These are phyloP conservation scores for Sitta europaea DNA, from an alignment of 2,113 vertebrate species.

Conservation along the genomic window DNA sequence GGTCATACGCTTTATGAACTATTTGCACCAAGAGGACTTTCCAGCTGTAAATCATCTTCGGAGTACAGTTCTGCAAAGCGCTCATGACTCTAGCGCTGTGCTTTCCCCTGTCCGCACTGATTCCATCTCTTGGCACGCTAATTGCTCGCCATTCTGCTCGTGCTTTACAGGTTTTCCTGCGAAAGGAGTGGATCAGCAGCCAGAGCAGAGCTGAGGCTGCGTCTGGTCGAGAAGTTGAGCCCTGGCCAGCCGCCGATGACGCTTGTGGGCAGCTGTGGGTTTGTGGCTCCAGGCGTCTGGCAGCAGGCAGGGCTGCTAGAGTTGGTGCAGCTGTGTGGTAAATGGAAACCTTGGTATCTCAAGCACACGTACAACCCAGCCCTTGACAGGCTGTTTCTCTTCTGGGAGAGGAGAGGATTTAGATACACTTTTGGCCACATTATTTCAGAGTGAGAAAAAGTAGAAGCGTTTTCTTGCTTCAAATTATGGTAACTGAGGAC, in stretches of 20 bases:
- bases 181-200: background rate
- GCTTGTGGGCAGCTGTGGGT: conserved; percentile 45
- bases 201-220: background rate
- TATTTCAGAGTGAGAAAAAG: conserved; percentile 69
- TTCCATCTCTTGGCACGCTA: background rate
- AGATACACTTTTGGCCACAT: conserved; percentile 65
- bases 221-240: background rate
- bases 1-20: conserved; percentile 72
- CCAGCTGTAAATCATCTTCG: conserved; percentile 48
- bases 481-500: conserved; percentile 63
- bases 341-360: conserved; percentile 55
- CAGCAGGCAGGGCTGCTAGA: background rate
- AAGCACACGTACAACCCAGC: background rate
- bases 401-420: conserved; percentile 52
- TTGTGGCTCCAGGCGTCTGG: background rate
- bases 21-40: conserved; percentile 62
- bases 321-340: conserved; percentile 57
- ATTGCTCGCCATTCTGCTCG: background rate
- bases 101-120: fast-evolving
- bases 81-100: background rate
- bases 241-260: background rate
- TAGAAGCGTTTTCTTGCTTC: conserved; percentile 73
- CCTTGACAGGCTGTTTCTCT: conserved; percentile 68
- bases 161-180: conserved; percentile 31
- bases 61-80: background rate